Evolutionary conservation across 2,797 vertebrate genomes (phyloP).

Genomic region (Manis pentadactyla): DNA sequence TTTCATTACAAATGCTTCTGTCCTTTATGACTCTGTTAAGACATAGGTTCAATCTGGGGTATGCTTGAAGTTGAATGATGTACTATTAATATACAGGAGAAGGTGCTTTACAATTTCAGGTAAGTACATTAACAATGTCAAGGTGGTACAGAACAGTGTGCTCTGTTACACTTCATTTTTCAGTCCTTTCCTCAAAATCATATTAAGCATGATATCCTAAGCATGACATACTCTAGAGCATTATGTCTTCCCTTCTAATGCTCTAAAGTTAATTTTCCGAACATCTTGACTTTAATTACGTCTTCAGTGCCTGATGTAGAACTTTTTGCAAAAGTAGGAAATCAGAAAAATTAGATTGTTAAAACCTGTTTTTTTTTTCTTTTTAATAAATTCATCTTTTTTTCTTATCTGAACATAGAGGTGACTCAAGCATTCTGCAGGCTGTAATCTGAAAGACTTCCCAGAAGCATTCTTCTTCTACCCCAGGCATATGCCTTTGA

Average conservation of each 20-base stretch:
- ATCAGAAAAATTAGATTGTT: slow-evolving; percentile 49
- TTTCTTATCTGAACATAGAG: neutral
- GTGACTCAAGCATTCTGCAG: neutral
- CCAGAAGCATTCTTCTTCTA: neutral
- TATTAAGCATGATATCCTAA: slow-evolving; percentile 21
- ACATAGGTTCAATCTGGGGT: neutral
- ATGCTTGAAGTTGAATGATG: neutral
- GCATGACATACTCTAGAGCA: neutral
- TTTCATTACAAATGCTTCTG: neutral
- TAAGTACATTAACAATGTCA: neutral
- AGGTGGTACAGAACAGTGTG: neutral
- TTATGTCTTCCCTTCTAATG: slow-evolving; percentile 49
- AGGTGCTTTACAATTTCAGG: neutral
- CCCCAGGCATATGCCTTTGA: neutral
- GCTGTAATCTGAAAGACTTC: slow-evolving; percentile 29
- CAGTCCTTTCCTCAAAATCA: slow-evolving; percentile 50
- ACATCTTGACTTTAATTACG: slow-evolving; percentile 71
- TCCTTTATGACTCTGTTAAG: neutral
- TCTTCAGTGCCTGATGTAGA: slow-evolving; percentile 40
- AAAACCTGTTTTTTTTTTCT: neutral
- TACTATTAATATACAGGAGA: neutral
- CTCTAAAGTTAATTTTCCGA: slow-evolving; percentile 65
- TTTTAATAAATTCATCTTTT: neutral
- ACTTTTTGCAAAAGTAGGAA: slow-evolving; percentile 37
- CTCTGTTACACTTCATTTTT: neutral